Evolutionary conservation across 2,888 invertebrate genomes (phyloP).

Genomic region (Cremastinae sp.): DNA sequence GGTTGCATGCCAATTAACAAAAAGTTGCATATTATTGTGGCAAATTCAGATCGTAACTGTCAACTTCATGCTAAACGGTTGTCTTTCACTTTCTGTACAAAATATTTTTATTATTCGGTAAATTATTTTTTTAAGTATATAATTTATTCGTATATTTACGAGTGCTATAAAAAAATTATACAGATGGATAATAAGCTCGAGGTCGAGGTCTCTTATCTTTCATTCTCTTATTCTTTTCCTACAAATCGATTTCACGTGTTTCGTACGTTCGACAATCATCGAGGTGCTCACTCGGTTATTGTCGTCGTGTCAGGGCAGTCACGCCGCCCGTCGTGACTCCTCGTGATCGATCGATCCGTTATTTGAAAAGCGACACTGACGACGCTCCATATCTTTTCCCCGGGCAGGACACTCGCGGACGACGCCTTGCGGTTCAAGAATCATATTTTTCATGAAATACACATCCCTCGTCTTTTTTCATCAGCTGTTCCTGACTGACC

Average conservation of each 20-base stretch:
- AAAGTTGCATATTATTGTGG: too few species aligned
- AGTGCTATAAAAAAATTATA: slow-evolving; percentile 30
- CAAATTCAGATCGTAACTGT: too few species aligned
- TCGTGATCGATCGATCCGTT: slow-evolving; percentile 49
- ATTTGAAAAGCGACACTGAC: slow-evolving; percentile 34
- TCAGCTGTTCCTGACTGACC: slow-evolving; percentile 23
- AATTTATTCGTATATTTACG: too few species aligned
- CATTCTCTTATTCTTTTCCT: not conserved
- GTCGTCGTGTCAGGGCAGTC: slow-evolving; percentile 51
- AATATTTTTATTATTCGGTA: too few species aligned
- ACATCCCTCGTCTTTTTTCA: too few species aligned
- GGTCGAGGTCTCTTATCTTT: slow-evolving; percentile 47
- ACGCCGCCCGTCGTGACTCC: slow-evolving; percentile 36
- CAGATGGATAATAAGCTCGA: slow-evolving; percentile 25
- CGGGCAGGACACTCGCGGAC: slow-evolving; percentile 1
- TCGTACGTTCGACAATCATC: slow-evolving; percentile 60
- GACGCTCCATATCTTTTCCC: slow-evolving; percentile 1
- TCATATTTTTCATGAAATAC: not conserved
- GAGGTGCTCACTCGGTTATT: slow-evolving; percentile 62
- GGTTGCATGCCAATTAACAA: too few species aligned
- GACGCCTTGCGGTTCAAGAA: not conserved
- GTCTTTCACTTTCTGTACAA: too few species aligned
- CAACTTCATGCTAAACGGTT: too few species aligned
- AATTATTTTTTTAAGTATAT: too few species aligned
- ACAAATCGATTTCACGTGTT: slow-evolving; percentile 55